These are phyloP conservation scores for Reticulitermes speratus DNA, from an alignment of 1,140 invertebrate species.

Conservation along the genomic window DNA sequence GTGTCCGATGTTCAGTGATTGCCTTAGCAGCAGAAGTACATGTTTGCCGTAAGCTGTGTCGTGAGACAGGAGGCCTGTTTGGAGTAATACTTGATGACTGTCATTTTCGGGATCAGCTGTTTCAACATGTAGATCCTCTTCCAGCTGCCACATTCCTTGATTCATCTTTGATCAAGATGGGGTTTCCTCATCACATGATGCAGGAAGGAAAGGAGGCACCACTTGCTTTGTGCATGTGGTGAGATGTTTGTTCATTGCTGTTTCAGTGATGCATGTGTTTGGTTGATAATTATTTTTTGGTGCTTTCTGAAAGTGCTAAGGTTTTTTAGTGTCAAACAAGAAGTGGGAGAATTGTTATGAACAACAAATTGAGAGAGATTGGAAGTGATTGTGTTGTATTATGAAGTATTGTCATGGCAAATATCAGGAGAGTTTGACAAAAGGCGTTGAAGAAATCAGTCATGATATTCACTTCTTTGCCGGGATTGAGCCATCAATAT, in stretches of 20 bases:
- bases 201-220: slow-evolving; percentile 62
- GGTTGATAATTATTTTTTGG: neutral
- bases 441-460: too few relatives aligned
- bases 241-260: slow-evolving; percentile 41
- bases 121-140: slow-evolving; percentile 83
- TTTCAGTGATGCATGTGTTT: neutral
- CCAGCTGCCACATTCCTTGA: slow-evolving; percentile 76
- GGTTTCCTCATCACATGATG: slow-evolving; percentile 76
- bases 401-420: too few relatives aligned
- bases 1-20: slow-evolving; percentile 88
- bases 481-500: too few relatives aligned
- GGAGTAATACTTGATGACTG: slow-evolving; percentile 87
- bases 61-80: slow-evolving; percentile 82
- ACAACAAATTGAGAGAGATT: too few relatives aligned
- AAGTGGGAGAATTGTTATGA: too few relatives aligned
- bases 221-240: slow-evolving; percentile 85
- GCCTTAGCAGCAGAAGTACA: slow-evolving; percentile 93
- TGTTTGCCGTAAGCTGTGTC: slow-evolving; percentile 81
- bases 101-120: slow-evolving; percentile 79
- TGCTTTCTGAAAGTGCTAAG: neutral
- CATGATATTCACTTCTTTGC: too few relatives aligned
- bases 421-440: too few relatives aligned
- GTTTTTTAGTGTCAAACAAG: too few relatives aligned
- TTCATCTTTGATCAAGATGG: slow-evolving; percentile 87
- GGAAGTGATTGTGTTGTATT: too few relatives aligned